Evolutionary conservation across 2,113 vertebrate genomes (phyloP), one percentile per base, ranked within the genome.

Genomic region (Daphoenositta chrysoptera): DNA sequence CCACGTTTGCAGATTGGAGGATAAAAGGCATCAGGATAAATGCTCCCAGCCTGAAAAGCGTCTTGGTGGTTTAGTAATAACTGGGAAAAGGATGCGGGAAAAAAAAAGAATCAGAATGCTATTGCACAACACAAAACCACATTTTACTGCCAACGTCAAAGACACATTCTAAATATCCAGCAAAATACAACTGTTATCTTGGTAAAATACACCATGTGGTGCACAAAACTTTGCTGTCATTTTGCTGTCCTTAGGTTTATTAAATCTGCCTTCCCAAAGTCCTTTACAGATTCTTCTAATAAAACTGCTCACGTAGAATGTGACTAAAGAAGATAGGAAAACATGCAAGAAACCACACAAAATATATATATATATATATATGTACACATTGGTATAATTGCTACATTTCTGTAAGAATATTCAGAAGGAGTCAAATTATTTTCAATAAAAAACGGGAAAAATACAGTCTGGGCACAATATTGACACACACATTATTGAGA

Each of bases 21-120:
- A 88, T 98, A 98, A 94, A 98, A 98, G 10, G 97, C 93, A 65
- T 98, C 98, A 66, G 98, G 98, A 95, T 98, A 98, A 88, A 97
- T 90, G 2, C 97, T 91, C 44, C 98, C 98, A 70, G 98, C 98
- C 76, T 98, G 98, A 93, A 98, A 98, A 0, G 98, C 98, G 77
- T 98, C 98, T 79, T 94, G 98, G 81, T 98, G 98, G 27, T 94
- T 97, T 79, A 97, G 75, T 22, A 98, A 40, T 61, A 98, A 92
- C 98, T 98, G 75, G 27, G 44, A 37, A 94, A 51, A 80, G 53
- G 33, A 93, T 24, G 33, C 4, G 23, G 20, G 22, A 15, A 45
- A 70, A 72, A 11, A 72, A 11, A 95, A n/a, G 22, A 91, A 93
- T 92, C 27, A 95, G 58, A 89, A 89, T 45, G 16, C 6, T 71